These are phyloP conservation scores for Adelosebastes latens DNA, from an alignment of 2,797 vertebrate species.

Conservation along the genomic window DNA sequence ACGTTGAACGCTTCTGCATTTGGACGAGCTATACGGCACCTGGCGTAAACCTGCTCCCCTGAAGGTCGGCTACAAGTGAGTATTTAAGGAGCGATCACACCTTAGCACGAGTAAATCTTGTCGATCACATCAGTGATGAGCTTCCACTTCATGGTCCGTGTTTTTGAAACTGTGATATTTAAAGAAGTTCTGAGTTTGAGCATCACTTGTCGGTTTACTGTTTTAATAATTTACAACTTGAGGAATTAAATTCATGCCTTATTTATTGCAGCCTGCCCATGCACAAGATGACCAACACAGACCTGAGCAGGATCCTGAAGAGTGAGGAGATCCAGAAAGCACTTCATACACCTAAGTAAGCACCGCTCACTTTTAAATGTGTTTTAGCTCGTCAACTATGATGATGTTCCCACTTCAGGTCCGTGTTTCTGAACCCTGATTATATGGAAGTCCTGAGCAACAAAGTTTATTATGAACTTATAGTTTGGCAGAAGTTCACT, in stretches of 20 bases:
- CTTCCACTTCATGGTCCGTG: slow-evolving; percentile 85
- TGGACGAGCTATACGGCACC: slow-evolving; percentile 97
- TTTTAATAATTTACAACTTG: rapidly evolving
- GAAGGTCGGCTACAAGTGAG: slow-evolving; percentile 94
- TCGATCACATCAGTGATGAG: slow-evolving; percentile 75
- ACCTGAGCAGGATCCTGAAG: slow-evolving; percentile 94
- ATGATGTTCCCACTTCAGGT: slow-evolving; percentile 83
- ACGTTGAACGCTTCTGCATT: slow-evolving; percentile 96
- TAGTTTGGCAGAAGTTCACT: not conserved
- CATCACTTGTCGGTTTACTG: rapidly evolving
- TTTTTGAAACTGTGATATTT: slow-evolving; percentile 83
- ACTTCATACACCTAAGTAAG: slow-evolving; percentile 91
- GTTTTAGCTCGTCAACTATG: slow-evolving; percentile 37
- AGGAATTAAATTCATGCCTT: not conserved
- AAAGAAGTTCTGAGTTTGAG: slow-evolving; percentile 81
- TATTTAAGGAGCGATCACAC: not conserved
- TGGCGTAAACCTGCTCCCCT: slow-evolving; percentile 92
- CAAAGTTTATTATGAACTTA: too few relatives aligned
- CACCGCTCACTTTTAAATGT: not conserved
- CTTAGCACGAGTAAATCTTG: not conserved
- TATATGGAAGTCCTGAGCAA: slow-evolving; percentile 79
- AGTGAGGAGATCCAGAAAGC: slow-evolving; percentile 96
- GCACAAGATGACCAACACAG: slow-evolving; percentile 99
- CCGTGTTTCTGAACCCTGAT: slow-evolving; percentile 86
- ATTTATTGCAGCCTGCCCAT: slow-evolving; percentile 87